A percentile compares a stretch with the other conserved stretches of the same genome.
These are phyloP conservation scores for Chrysina gloriosa DNA, from an alignment of 2,888 invertebrate species.

Conservation along the genomic window DNA sequence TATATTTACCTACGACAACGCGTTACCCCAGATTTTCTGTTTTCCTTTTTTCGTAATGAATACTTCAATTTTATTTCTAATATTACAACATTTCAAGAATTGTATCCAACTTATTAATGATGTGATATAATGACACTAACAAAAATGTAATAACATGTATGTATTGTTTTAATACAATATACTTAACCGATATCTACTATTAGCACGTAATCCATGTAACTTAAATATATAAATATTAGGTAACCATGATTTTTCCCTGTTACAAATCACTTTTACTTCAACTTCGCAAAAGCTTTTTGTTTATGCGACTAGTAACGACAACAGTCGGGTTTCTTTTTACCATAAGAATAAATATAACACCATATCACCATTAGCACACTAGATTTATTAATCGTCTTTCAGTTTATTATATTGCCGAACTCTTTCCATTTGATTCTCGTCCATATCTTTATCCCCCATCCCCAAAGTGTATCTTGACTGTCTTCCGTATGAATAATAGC, in stretches of 20 bases:
- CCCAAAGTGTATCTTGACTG: constrained; percentile 76
- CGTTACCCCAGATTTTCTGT: too few relatives aligned
- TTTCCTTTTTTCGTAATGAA: too few relatives aligned
- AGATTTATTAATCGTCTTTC: constrained; percentile 43
- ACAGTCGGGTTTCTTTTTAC: neutral
- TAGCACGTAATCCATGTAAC: too few relatives aligned
- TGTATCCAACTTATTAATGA: too few relatives aligned
- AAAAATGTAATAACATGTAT: too few relatives aligned
- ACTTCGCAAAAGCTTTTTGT: constrained; percentile 3
- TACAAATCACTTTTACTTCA: neutral
- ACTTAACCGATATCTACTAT: too few relatives aligned
- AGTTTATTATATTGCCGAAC: constrained; percentile 54
- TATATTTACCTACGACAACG: too few relatives aligned
- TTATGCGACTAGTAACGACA: constrained; percentile 20
- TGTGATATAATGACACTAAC: too few relatives aligned
- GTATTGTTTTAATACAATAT: too few relatives aligned
- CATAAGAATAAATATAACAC: constrained; percentile 4
- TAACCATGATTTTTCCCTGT: constrained; percentile 10
- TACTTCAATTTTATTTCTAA: too few relatives aligned
- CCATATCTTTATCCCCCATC: constrained; percentile 87
- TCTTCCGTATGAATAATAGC: constrained; percentile 48
- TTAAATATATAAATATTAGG: constrained; percentile 6
- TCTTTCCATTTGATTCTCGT: constrained; percentile 70
- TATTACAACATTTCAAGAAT: too few relatives aligned
- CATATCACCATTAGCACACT: neutral